Evolutionary conservation across 2,113 vertebrate species (phyloP).

Genomic region (Tetraodon nigroviridis): DNA sequence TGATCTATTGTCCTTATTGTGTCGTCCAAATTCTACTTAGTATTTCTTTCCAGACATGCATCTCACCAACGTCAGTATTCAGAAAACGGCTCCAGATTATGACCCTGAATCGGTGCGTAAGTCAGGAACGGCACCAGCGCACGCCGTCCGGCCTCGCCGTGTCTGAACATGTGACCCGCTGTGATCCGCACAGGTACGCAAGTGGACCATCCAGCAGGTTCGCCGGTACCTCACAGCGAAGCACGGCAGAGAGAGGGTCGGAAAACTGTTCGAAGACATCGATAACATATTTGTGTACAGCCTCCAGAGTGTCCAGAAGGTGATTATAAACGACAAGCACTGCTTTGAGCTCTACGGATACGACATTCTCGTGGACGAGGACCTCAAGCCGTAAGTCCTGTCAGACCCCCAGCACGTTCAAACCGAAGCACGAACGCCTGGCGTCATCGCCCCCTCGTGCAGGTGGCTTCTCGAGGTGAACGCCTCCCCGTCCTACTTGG

Average conservation of each 20-base stretch:
- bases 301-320: constrained; percentile 82
- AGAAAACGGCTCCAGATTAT: constrained; percentile 82
- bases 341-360: constrained; percentile 85
- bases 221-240: constrained; percentile 73
- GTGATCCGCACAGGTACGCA: constrained; percentile 73
- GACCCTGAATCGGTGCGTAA: constrained; percentile 79
- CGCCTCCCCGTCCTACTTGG: constrained; percentile 77
- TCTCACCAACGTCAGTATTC: constrained; percentile 82
- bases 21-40: constrained; percentile 22
- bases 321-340: constrained; percentile 85
- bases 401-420: too few relatives aligned
- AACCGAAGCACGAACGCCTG: constrained; percentile 7
- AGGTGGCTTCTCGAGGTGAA: constrained; percentile 87
- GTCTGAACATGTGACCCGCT: too few relatives aligned
- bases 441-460: constrained; percentile 14
- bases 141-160: too few relatives aligned
- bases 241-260: constrained; percentile 65
- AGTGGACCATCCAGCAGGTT: constrained; percentile 81
- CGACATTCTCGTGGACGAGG: constrained; percentile 79
- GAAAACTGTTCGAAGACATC: constrained; percentile 73
- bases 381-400: constrained; percentile 79
- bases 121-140: not conserved
- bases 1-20: too few relatives aligned
- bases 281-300: constrained; percentile 83
- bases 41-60: constrained; percentile 74